A percentile compares a stretch with the other conserved stretches of the same genome.
Evolutionary conservation across 2,113 vertebrate species (phyloP).

Genomic region (Cololabis saira): DNA sequence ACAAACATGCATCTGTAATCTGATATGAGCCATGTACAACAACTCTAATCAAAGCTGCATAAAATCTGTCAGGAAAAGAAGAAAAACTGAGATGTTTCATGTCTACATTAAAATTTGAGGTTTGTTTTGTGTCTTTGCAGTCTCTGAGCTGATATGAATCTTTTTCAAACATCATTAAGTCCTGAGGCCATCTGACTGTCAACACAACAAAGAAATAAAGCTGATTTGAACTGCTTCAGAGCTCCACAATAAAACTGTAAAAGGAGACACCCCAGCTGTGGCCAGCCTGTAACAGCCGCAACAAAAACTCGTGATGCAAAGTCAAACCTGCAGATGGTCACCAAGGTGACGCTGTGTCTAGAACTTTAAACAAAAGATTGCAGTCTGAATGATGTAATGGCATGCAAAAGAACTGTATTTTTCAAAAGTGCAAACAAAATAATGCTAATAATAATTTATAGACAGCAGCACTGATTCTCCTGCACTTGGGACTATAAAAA

Average conservation of each 20-base stretch:
- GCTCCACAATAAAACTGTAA: conserved; percentile 36
- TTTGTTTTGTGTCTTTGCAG: background rate
- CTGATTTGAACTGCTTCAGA: conserved; percentile 42
- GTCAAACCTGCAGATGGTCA: conserved; percentile 1
- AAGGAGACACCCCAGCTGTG: conserved; percentile 5
- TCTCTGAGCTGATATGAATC: background rate
- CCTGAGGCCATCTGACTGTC: conserved; percentile 36
- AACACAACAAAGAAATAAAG: conserved; percentile 48
- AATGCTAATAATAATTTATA: too few relatives aligned
- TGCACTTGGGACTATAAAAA: conserved; percentile 6
- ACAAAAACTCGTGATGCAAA: background rate
- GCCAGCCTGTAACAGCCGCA: conserved; percentile 7
- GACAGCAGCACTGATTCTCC: too few relatives aligned
- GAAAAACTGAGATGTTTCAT: background rate
- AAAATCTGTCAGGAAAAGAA: background rate
- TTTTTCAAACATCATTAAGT: conserved; percentile 25
- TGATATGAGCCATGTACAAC: too few relatives aligned
- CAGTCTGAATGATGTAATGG: background rate
- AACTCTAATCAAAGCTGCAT: too few relatives aligned
- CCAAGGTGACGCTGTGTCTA: background rate
- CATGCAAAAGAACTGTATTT: background rate
- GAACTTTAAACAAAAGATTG: background rate
- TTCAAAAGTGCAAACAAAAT: too few relatives aligned
- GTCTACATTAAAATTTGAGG: too few relatives aligned
- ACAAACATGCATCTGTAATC: too few relatives aligned